Evolutionary conservation across 2,888 invertebrate genomes (phyloP), one percentile per base, ranked within the genome.

Genomic region (Entomobrya proxima): DNA sequence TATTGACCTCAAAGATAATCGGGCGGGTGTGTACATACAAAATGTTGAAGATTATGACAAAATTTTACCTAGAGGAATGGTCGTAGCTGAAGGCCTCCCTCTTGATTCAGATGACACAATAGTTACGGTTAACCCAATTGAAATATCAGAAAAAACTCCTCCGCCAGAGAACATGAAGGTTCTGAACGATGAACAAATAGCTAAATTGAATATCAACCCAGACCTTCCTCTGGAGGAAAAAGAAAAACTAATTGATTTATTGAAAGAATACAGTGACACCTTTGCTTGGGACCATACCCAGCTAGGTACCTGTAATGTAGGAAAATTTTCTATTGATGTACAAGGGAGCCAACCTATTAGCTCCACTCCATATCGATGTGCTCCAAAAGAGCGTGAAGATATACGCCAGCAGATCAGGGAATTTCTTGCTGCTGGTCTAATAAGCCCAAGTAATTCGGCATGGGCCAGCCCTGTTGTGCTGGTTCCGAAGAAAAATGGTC

Each of bases 401-500:
- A n/a, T n/a, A n/a, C n/a, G n/a, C n/a, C 18, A 15, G 4, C 21
- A 52, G 11, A 24, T 77, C n/a, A 15, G 61, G 6, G 40, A 77
- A 21, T 24, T 37, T 15, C 32, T 24, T 9, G 32, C 3, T 1
- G 18, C 21, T 21, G 69, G 40, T 2, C 11, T 69, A 37, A 40
- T 69, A 21, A 5, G 13, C 1, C 55, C 55, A 13, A 9, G 11
- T 27, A 27, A 13, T n/a, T 50, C 37, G 15, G 40, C 77, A 5
- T 86, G 75, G 72, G 35, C 81, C 6, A 47, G 32, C 24, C 77
- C 81, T 1, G 69, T 86, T 0, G 32, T 86, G 0, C 15, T 86
- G 18, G 81, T 80, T 0, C 13, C n/a, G 30, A 85, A 86, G 47
- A 67, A 35, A 21, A 61, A 86, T 3, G 81, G 81, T 21, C 37